Percentiles rank a stretch among this genome's conserved stretches.
phyloP scores from a whole-genome alignment of 2,888 invertebrate species.

The Phortica magna region DNA sequence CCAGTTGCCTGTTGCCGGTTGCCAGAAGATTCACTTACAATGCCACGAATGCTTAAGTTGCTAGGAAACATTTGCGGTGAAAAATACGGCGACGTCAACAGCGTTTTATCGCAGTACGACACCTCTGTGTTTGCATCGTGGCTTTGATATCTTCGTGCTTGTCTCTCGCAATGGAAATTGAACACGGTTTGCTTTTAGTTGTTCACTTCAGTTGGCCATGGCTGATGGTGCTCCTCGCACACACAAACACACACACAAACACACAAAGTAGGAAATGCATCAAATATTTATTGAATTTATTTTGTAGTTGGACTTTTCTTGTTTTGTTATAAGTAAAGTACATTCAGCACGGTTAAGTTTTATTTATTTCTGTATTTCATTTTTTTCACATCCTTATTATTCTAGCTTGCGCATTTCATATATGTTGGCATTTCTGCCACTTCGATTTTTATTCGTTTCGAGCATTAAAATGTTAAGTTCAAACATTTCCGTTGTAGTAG shows the following conservation, averaged over 20 bases:
- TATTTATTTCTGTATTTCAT: not conserved
- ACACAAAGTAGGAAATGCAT: slow-evolving; percentile 4
- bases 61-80: not conserved
- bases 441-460: too few relatives aligned
- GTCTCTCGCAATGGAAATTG: not conserved
- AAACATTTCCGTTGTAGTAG: too few relatives aligned
- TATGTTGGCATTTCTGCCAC: too few relatives aligned
- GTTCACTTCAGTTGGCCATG: not conserved
- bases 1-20: too few relatives aligned
- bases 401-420: not conserved
- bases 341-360: not conserved
- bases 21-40: too few relatives aligned
- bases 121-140: slow-evolving; percentile 18
- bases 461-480: too few relatives aligned
- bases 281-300: slow-evolving; percentile 32
- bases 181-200: not conserved
- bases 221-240: not conserved
- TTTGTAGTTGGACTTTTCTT: not conserved
- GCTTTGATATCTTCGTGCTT: not conserved
- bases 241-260: not conserved
- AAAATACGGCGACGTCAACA: slow-evolving; percentile 1
- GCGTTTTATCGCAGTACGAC: slow-evolving; percentile 28
- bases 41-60: not conserved
- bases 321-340: not conserved
- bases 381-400: not conserved